Percentiles rank a stretch among this genome's conserved stretches.
phyloP scores from a whole-genome alignment of 2,888 invertebrate species.

The Tipula confusa region DNA sequence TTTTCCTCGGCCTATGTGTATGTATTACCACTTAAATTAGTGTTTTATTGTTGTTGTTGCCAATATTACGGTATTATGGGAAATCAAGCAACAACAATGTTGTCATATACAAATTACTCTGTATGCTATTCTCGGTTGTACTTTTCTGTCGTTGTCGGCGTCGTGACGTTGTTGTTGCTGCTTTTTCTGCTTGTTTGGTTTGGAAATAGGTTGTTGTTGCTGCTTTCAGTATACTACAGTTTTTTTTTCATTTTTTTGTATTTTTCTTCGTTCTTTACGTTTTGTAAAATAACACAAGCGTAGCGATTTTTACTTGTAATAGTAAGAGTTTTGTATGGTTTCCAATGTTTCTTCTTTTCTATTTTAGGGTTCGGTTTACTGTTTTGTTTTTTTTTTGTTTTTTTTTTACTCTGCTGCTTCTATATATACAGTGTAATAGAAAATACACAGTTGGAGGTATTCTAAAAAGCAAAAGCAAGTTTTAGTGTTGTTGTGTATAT shows the following conservation, averaged over 20 bases:
- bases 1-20: slow-evolving; percentile 20
- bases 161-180: slow-evolving; percentile 14
- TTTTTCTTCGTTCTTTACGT: slow-evolving; percentile 12
- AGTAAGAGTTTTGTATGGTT: slow-evolving; percentile 25
- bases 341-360: slow-evolving; percentile 25
- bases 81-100: not conserved
- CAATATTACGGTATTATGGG: slow-evolving; percentile 3
- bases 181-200: slow-evolving; percentile 25
- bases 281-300: slow-evolving; percentile 30
- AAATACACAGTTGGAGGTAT: slow-evolving; percentile 25
- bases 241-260: not conserved
- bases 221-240: not conserved
- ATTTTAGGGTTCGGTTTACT: slow-evolving; percentile 6
- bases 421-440: not conserved
- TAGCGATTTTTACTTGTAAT: slow-evolving; percentile 29
- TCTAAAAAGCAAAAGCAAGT: slow-evolving; percentile 12
- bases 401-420: not conserved
- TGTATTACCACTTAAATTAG: slow-evolving; percentile 25
- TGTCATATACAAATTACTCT: not conserved
- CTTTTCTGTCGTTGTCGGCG: slow-evolving; percentile 25
- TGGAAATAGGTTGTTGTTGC: not conserved
- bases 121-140: slow-evolving; percentile 25
- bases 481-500: not conserved
- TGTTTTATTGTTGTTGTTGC: not conserved
- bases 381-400: not conserved